A percentile compares a stretch with the other conserved stretches of the same genome.
Conservation (phyloP, 2,113 vertebrate species). For the Antechinus stuartii region DNA sequence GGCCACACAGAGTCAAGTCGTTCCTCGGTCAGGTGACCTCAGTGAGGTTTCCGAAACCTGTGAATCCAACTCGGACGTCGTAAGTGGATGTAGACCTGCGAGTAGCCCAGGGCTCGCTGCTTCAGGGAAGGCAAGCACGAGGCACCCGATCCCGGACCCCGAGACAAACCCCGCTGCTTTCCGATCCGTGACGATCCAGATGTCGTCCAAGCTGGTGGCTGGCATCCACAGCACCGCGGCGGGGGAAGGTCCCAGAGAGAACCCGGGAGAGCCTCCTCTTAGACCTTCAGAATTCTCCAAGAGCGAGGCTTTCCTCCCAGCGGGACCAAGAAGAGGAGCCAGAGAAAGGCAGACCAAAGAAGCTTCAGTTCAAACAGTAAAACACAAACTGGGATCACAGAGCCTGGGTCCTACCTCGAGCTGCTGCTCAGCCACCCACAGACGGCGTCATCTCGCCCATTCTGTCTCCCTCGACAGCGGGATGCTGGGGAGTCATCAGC, state of each 20-base stretch:
- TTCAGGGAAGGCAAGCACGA: background rate
- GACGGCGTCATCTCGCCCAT: slow-evolving; percentile 54
- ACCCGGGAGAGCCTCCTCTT: slow-evolving; percentile 21
- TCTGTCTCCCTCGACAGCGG: slow-evolving; percentile 79
- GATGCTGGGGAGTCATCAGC: slow-evolving; percentile 5
- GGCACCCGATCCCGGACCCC: background rate
- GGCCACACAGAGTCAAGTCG: background rate
- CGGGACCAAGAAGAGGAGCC: background rate
- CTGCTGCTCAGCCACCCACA: background rate
- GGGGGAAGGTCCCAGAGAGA: slow-evolving; percentile 7
- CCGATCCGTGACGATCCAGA: slow-evolving; percentile 77
- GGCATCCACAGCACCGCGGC: slow-evolving; percentile 40
- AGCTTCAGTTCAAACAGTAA: slow-evolving; percentile 73
- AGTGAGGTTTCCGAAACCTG: background rate
- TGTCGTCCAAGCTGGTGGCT: slow-evolving; percentile 75
- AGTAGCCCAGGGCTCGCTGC: background rate
- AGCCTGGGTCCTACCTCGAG: background rate
- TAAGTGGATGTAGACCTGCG: background rate
- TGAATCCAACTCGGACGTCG: background rate
- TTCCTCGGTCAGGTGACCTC: background rate
- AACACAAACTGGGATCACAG: background rate
- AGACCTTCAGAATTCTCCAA: background rate
- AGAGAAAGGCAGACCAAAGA: slow-evolving; percentile 51
- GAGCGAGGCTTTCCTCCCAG: background rate
- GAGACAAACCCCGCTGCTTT: slow-evolving; percentile 29